Conservation (phyloP, 2,797 vertebrate genomes). For the Smutsia temminckii region DNA sequence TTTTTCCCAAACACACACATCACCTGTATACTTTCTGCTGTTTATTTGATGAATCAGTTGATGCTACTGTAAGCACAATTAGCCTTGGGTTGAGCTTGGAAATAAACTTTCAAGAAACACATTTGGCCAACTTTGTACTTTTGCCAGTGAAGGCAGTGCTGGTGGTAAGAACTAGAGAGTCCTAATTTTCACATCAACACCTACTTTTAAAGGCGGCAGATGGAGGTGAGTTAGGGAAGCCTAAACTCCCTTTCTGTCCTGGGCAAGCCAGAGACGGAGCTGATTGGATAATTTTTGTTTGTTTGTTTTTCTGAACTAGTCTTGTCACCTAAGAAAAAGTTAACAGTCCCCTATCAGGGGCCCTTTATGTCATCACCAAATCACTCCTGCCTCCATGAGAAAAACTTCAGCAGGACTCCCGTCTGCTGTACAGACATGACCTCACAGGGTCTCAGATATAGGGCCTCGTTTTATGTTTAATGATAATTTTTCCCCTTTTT, state of each 20-base stretch:
- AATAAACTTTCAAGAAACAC: slow-evolving; percentile 22
- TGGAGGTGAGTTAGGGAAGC: neutral
- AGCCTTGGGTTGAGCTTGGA: neutral
- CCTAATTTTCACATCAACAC: slow-evolving; percentile 12
- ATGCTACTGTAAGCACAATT: neutral
- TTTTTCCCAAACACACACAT: neutral
- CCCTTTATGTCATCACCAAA: slow-evolving; percentile 64
- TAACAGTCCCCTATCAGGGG: neutral
- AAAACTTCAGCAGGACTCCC: slow-evolving; percentile 37
- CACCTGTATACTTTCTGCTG: neutral
- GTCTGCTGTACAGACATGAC: slow-evolving; percentile 70
- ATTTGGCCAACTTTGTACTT: neutral
- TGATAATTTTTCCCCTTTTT: slow-evolving; percentile 42
- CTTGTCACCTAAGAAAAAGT: slow-evolving; percentile 49
- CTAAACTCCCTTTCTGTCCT: neutral
- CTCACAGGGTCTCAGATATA: slow-evolving; percentile 64
- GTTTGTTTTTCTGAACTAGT: slow-evolving; percentile 45
- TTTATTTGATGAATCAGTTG: neutral
- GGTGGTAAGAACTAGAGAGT: neutral
- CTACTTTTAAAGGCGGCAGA: slow-evolving; percentile 27
- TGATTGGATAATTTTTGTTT: neutral
- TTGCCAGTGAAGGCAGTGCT: neutral
- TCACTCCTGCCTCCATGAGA: slow-evolving; percentile 33
- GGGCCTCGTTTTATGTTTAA: neutral
- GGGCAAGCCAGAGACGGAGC: neutral